phyloP scores from a whole-genome alignment of 2,797 vertebrate genomes.

The Leuciscus waleckii region DNA sequence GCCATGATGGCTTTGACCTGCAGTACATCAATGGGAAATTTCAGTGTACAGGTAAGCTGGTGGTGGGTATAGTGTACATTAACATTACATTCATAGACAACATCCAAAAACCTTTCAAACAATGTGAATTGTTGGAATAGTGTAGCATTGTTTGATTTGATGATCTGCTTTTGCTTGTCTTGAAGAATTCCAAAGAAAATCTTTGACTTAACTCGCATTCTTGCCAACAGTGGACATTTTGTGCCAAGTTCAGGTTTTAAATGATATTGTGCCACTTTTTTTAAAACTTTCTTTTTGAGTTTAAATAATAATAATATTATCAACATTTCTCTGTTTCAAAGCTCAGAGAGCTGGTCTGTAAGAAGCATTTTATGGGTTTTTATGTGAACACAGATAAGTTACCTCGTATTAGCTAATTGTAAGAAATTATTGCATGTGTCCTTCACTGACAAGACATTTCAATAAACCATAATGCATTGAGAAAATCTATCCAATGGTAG shows the following conservation, averaged over 20 bases:
- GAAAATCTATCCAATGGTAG: neutral
- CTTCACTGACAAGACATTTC: neutral
- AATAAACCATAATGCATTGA: neutral
- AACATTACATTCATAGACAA: slow-evolving; percentile 48
- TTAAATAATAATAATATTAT: neutral
- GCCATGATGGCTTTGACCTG: slow-evolving; percentile 92
- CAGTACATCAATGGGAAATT: slow-evolving; percentile 94
- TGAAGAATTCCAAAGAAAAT: neutral
- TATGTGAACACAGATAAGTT: neutral
- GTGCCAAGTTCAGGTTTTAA: neutral
- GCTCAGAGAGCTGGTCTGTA: neutral
- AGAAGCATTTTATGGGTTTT: neutral
- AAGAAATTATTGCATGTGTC: neutral
- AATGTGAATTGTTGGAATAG: neutral
- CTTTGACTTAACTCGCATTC: neutral
- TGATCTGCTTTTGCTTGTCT: neutral
- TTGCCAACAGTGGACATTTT: neutral
- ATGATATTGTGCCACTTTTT: neutral
- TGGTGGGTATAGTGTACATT: neutral
- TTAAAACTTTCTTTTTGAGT: neutral
- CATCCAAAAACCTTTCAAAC: neutral
- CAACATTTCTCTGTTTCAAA: neutral
- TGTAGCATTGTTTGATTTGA: neutral
- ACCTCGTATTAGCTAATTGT: neutral
- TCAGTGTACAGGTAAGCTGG: slow-evolving; percentile 83